Percentiles rank a stretch among this genome's conserved stretches.
Evolutionary conservation across 35 echinoderm and acorn worm genomes (phyloP).

Genomic region (Apostichopus parvimensis): DNA sequence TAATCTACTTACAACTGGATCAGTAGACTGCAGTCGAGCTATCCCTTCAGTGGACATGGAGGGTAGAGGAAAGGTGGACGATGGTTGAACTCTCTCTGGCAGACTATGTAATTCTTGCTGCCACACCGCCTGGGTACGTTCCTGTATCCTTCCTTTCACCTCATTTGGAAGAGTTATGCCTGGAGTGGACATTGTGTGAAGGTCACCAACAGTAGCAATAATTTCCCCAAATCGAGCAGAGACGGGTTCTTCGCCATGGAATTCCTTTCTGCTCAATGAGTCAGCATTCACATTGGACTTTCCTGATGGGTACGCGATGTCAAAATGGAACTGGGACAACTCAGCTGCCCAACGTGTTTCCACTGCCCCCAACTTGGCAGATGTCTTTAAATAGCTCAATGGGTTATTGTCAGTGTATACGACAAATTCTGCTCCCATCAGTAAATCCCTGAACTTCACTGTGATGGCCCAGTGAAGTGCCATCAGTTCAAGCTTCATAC

Average conservation of each 20-base stretch:
- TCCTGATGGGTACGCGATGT: conserved; percentile 60
- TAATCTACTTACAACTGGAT: not conserved
- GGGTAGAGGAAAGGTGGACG: not conserved
- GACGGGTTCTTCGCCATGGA: conserved; percentile 35
- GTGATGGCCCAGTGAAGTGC: conserved; percentile 77
- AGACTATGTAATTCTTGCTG: too few species aligned
- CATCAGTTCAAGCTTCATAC: conserved; percentile 78
- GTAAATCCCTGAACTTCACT: conserved; percentile 45
- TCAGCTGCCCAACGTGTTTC: too few species aligned
- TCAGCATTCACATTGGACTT: conserved; percentile 60
- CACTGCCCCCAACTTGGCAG: not conserved
- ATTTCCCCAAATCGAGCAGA: conserved; percentile 28
- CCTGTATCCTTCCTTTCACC: not conserved
- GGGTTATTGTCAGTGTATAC: conserved; percentile 84
- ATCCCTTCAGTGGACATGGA: not conserved
- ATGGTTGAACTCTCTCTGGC: too few species aligned
- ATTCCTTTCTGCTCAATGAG: conserved; percentile 55
- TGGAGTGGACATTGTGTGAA: too few species aligned
- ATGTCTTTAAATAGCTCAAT: conserved; percentile 54
- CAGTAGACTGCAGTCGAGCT: not conserved
- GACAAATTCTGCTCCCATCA: conserved; percentile 50
- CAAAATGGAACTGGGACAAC: conserved; percentile 7
- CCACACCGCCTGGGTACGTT: too few species aligned
- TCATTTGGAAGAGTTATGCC: not conserved
- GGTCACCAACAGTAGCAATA: not conserved